Conservation (phyloP, 2,113 vertebrate species). For the Myotis lucifugus region DNA sequence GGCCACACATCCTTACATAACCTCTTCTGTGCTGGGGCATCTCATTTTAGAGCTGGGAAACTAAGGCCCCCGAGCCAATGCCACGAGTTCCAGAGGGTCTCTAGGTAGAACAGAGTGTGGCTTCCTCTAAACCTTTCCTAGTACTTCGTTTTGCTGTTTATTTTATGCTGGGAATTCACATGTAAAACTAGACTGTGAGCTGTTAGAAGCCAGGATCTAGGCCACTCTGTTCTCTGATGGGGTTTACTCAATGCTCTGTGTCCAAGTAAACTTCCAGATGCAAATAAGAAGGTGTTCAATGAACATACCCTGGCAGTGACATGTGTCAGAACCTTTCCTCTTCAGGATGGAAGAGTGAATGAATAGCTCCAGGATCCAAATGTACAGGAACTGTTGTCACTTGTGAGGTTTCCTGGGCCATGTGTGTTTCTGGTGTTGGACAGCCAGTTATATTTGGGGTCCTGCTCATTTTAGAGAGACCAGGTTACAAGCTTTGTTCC, state of each 20-base stretch:
- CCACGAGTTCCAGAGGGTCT: neutral
- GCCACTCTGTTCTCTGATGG: neutral
- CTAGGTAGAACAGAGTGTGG: neutral
- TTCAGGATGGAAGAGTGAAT: neutral
- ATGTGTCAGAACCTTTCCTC: neutral
- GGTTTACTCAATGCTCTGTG: neutral
- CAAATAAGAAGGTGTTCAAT: neutral
- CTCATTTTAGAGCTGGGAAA: neutral
- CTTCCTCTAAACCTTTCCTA: neutral
- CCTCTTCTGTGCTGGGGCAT: neutral
- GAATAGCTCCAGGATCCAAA: neutral
- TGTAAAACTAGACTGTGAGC: neutral
- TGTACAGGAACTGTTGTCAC: neutral
- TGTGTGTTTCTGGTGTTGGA: neutral
- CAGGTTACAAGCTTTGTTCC: neutral
- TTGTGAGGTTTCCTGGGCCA: neutral
- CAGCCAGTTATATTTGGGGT: neutral
- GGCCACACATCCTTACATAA: neutral
- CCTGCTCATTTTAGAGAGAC: neutral
- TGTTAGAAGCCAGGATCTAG: neutral
- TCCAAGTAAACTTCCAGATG: neutral
- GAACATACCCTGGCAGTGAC: neutral
- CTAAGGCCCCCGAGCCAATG: neutral
- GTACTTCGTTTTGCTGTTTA: neutral
- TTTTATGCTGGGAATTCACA: neutral